A percentile compares a stretch with the other conserved stretches of the same genome.
These are phyloP conservation scores for Microtus ochrogaster DNA, from an alignment of 2,113 vertebrate species.

Conservation along the genomic window DNA sequence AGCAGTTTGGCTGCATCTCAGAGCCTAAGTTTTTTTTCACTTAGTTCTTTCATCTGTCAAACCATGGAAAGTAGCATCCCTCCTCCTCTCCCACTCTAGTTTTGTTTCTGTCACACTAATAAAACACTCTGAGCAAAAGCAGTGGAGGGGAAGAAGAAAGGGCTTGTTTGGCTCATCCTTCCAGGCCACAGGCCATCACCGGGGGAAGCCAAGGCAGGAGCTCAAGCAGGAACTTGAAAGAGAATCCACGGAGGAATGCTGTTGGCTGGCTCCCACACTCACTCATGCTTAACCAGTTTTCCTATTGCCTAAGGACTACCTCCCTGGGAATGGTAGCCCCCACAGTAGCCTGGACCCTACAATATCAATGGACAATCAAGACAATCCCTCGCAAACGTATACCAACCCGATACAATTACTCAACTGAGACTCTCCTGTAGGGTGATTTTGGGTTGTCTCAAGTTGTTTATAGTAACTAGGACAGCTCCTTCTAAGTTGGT, in stretches of 20 bases:
- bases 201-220: background rate
- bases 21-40: background rate
- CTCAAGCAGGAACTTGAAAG: background rate
- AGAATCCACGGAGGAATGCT: background rate
- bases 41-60: constrained; percentile 8
- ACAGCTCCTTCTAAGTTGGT: background rate
- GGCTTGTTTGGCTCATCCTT: background rate
- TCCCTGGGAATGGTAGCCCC: too few relatives aligned
- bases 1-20: background rate
- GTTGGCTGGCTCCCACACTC: background rate
- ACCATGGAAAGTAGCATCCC: background rate
- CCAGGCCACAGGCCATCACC: too few relatives aligned
- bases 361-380: background rate
- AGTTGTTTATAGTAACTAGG: background rate
- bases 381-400: background rate
- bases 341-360: background rate
- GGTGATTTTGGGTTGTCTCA: background rate
- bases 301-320: background rate
- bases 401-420: too few relatives aligned
- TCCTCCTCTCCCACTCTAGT: background rate
- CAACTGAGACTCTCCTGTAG: background rate
- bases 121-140: background rate
- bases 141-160: background rate
- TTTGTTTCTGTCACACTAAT: background rate
- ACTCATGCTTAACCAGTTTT: background rate